Percentiles rank a stretch among this genome's conserved stretches.
Evolutionary conservation across 2,113 vertebrate genomes (phyloP).

Genomic region (Phalacrocorax brasilianus): DNA sequence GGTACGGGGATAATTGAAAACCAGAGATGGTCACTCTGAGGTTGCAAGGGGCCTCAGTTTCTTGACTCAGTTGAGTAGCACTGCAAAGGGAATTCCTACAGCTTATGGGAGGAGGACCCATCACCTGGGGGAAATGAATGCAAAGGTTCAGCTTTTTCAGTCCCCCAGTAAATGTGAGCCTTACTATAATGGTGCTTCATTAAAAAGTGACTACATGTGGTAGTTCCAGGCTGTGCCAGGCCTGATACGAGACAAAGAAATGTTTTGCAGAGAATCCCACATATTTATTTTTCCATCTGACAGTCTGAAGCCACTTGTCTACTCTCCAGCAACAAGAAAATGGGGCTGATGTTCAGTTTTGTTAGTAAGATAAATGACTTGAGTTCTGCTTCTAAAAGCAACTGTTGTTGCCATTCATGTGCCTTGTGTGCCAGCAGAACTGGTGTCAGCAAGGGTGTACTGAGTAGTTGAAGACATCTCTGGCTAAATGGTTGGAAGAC

Average conservation of each 20-base stretch:
- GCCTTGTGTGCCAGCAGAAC: neutral
- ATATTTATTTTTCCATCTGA: conserved; percentile 4
- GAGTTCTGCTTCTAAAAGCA: neutral
- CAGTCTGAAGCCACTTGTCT: neutral
- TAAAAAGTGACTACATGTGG: neutral
- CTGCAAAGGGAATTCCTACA: neutral
- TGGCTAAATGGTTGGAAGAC: neutral
- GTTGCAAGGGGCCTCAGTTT: neutral
- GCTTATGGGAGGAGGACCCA: neutral
- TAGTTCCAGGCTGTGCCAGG: neutral
- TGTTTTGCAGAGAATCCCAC: neutral
- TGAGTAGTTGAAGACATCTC: neutral
- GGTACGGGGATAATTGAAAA: neutral
- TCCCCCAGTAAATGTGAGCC: neutral
- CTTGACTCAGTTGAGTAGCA: neutral
- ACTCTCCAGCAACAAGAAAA: neutral
- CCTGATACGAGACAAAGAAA: neutral
- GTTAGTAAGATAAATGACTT: neutral
- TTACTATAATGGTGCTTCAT: neutral
- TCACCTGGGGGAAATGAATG: neutral
- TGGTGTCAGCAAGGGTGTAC: neutral
- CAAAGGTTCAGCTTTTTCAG: neutral
- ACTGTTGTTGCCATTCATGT: neutral
- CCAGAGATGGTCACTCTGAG: neutral
- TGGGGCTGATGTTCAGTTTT: neutral